Evolutionary conservation across 2,113 vertebrate genomes (phyloP), one percentile per base, ranked within the genome.

Genomic region (Barnardius zonarius): DNA sequence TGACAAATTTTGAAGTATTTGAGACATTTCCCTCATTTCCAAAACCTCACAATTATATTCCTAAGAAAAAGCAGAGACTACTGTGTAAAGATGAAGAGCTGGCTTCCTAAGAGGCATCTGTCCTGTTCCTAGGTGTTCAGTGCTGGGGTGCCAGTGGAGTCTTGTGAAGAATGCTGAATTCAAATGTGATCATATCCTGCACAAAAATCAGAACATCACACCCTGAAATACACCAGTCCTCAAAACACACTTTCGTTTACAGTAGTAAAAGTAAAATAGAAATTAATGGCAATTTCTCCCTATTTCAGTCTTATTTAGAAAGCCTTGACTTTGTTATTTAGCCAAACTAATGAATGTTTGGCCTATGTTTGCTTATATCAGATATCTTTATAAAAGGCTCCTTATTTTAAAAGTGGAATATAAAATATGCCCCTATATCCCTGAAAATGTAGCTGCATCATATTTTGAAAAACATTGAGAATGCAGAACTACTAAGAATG

Each of bases 1-100:
- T 95, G 86, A 96, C 97, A 98, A 89, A 70, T 31, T 18, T 76
- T 13, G 28, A 88, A 72, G 30, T 73, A 79, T 76, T 95, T 90
- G 74, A 57, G 33, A 69, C 12, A 67, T 17, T 30, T 59, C 67
- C 52, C 54, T 87, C 1, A 12, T 59, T 81, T 92, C 37, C 59
- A 62, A 93, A 84, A 35, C 28, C 27, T 54, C 30, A 69, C 77
- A 69, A 43, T 18, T 74, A 41, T 72, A 91, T 83, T 78, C 39
- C 15, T 41, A 61, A 90, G 68, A 76, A 85, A 88, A 84, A 22
- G 51, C 17, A 86, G 46, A 88, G 92, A 61, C 8, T 55, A 0
- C 52, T 72, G 31, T 55, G 39, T 33, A 43, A 95, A 90, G 15
- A 43, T 41, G 68, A 39, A 41, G 30, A 81, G 30, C 17, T 17